These are phyloP conservation scores for Eupithecia tripunctaria DNA, from an alignment of 2,888 invertebrate species.

Conservation along the genomic window DNA sequence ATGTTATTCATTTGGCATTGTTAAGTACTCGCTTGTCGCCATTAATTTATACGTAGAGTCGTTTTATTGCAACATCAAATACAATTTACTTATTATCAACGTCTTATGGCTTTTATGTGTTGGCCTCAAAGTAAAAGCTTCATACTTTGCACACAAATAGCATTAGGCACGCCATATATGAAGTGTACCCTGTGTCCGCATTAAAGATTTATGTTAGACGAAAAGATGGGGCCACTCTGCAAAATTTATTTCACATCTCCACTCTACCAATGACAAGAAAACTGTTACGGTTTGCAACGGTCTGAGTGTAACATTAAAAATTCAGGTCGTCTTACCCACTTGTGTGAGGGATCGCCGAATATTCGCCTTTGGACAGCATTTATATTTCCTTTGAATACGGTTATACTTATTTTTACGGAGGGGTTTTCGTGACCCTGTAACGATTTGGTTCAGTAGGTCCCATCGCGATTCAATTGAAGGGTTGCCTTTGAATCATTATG, in stretches of 20 bases:
- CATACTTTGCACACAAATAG: slow-evolving; percentile 72
- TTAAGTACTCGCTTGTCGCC: slow-evolving; percentile 23
- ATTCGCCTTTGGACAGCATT: slow-evolving; percentile 83
- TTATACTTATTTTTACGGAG: slow-evolving; percentile 65
- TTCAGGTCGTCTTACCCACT: slow-evolving; percentile 83
- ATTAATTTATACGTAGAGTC: slow-evolving; percentile 14
- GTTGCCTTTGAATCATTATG: slow-evolving; percentile 18
- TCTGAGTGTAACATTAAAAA: slow-evolving; percentile 85
- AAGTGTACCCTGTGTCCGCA: slow-evolving; percentile 78
- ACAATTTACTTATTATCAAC: slow-evolving; percentile 22
- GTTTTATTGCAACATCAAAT: slow-evolving; percentile 16
- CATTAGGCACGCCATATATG: slow-evolving; percentile 79
- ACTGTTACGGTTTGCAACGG: slow-evolving; percentile 85
- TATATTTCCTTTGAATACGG: slow-evolving; percentile 81
- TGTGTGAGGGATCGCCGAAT: slow-evolving; percentile 84
- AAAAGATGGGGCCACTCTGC: slow-evolving; percentile 85
- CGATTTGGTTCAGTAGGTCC: slow-evolving; percentile 45
- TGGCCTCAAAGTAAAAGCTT: slow-evolving; percentile 60
- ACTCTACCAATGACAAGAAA: slow-evolving; percentile 84
- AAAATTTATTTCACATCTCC: slow-evolving; percentile 85
- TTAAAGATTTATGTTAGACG: slow-evolving; percentile 83
- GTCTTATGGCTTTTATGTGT: slow-evolving; percentile 45
- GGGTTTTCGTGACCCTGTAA: slow-evolving; percentile 56
- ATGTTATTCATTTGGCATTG: slow-evolving; percentile 27
- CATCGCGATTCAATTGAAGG: slow-evolving; percentile 31